A percentile compares a stretch with the other conserved stretches of the same genome.
These are phyloP conservation scores for Didymodactylos carnosus DNA, from an alignment of 2,888 invertebrate species.

Conservation along the genomic window DNA sequence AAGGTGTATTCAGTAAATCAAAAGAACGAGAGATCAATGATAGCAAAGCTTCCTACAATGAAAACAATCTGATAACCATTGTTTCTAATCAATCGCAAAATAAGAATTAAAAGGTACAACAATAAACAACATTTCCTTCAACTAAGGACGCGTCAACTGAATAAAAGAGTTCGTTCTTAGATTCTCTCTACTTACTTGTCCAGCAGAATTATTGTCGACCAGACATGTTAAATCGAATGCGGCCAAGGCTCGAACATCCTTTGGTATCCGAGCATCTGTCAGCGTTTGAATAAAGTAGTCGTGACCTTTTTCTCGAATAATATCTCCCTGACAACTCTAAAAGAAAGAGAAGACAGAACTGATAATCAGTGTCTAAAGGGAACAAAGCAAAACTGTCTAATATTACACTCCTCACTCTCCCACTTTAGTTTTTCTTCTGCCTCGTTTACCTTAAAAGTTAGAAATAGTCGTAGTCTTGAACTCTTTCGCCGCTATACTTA, in stretches of 20 bases:
- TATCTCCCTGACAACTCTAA: slow-evolving; percentile 1
- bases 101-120: background rate
- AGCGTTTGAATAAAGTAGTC: slow-evolving; percentile 8
- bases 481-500: no score
- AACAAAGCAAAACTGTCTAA: background rate
- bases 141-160: background rate
- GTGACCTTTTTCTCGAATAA: slow-evolving; percentile 9
- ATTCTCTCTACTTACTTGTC: slow-evolving; percentile 5
- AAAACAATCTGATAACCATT: no score
- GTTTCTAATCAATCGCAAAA: no score
- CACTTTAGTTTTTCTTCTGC: no score
- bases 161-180: background rate
- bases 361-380: background rate
- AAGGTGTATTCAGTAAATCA: background rate
- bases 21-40: background rate
- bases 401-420: no score
- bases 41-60: background rate
- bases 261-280: background rate
- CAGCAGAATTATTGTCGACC: slow-evolving; percentile 1
- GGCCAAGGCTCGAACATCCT: slow-evolving; percentile 2
- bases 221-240: slow-evolving; percentile 6
- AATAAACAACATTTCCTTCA: background rate
- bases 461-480: no score
- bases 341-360: background rate
- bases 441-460: no score